Evolutionary conservation across 2,888 invertebrate species (phyloP), one percentile per base, ranked within the genome.

Genomic region (Hipparchia sbordonii): DNA sequence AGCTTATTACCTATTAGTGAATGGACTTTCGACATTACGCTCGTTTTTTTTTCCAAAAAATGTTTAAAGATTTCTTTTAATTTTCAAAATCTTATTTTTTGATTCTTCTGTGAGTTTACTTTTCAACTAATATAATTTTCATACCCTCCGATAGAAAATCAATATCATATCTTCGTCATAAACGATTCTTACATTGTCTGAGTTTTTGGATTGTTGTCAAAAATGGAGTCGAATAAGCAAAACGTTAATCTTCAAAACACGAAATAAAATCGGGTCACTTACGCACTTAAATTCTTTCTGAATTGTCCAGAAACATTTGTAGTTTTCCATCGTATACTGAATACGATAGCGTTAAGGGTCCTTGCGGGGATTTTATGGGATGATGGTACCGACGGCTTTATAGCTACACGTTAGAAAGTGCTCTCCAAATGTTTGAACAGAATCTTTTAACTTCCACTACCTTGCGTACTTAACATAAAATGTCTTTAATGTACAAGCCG

Each of bases 351-450:
- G 81, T 82, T 76, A 79, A 84, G 83, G 83, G 83, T 83, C 82
- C 84, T 85, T 83, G 80, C 80, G 82, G 82, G 81, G 84, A 83
- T 88, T 91, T 91, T 90, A 91, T 87, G 84, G 85, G 82, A 82
- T 84, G 84, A 84, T 85, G 86, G 82, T 83, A 82, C 85, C 85
- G 88, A 85, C 85, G 84, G 83, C 85, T 92, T 92, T 91, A 92
- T 85, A 84, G 82, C 85, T 84, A 83, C 81, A 82, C 81, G 70
- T 83, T 86, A 83, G 81, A 81, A 84, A 87, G 85, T 84, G 83
- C 81, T 81, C 86, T 86, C 81, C 79, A 85, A 85, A 86, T 81
- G 82, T 85, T 84, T 87, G 81, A 82, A 79, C 80, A 78, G 80
- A 82, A 82, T 81, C 78, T 76, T 68, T 80, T 78, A 78, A 78